Percentiles rank a stretch among this genome's conserved stretches.
These are phyloP conservation scores for Melanogrammus aeglefinus DNA, from an alignment of 2,797 vertebrate genomes.

Conservation along the genomic window DNA sequence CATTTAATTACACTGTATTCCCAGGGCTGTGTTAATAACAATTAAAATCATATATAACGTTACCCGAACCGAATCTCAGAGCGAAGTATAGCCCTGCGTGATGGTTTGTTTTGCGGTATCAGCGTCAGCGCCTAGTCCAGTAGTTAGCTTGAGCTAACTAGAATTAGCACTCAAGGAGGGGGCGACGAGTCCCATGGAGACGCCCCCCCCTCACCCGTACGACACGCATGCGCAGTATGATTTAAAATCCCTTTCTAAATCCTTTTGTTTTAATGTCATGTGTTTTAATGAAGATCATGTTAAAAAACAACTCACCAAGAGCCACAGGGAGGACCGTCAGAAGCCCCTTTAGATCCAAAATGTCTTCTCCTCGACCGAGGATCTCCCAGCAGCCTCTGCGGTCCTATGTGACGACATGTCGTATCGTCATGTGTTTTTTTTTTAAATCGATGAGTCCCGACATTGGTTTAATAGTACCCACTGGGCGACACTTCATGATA, in stretches of 20 bases:
- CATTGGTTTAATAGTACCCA: too few relatives aligned
- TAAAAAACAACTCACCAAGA: conserved; percentile 57
- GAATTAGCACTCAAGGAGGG: conserved; percentile 48
- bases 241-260: neutral
- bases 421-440: conserved; percentile 32
- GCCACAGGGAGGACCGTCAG: conserved; percentile 43
- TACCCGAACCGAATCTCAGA: neutral
- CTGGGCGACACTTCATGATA: neutral
- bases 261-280: neutral
- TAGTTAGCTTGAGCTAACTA: conserved; percentile 42
- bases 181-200: too few relatives aligned
- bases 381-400: conserved; percentile 57
- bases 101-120: conserved; percentile 20
- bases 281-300: neutral
- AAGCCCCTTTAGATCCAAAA: conserved; percentile 77
- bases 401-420: conserved; percentile 62
- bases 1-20: neutral
- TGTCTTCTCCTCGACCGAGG: conserved; percentile 62
- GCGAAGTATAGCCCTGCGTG: neutral
- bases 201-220: too few relatives aligned
- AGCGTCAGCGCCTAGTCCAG: neutral
- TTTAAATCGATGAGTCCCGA: too few relatives aligned
- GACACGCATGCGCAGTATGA: too few relatives aligned
- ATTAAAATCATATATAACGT: too few relatives aligned
- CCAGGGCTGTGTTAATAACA: neutral